These are phyloP conservation scores for Heliconius himera DNA, from an alignment of 1,140 invertebrate species.

Conservation along the genomic window DNA sequence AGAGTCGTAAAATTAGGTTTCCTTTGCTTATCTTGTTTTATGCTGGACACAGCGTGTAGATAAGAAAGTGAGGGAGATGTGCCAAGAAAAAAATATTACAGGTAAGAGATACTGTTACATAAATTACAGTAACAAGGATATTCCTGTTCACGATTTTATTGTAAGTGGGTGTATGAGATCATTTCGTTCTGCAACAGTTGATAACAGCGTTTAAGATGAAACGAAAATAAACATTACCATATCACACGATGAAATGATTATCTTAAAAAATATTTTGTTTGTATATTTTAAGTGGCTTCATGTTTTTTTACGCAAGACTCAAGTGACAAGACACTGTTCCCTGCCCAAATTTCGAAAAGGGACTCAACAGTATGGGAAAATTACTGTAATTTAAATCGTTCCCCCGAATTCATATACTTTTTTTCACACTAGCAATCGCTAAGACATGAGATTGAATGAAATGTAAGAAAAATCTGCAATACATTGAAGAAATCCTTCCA, in stretches of 20 bases:
- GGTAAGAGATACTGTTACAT: background rate
- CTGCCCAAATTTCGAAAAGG: too few relatives aligned
- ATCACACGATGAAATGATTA: background rate
- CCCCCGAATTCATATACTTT: too few relatives aligned
- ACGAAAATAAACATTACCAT: background rate
- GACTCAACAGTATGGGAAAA: too few relatives aligned
- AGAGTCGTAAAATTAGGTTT: too few relatives aligned
- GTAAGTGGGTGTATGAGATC: constrained; percentile 7
- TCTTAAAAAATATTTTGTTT: background rate
- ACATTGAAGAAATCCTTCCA: too few relatives aligned
- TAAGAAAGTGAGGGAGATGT: background rate
- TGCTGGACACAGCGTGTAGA: background rate
- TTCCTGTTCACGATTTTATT: constrained; percentile 1
- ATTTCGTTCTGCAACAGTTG: background rate
- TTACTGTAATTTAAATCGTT: too few relatives aligned
- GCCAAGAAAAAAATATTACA: background rate
- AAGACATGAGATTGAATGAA: too few relatives aligned
- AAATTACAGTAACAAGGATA: constrained; percentile 4
- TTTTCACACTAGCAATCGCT: too few relatives aligned
- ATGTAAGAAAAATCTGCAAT: too few relatives aligned
- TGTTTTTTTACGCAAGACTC: too few relatives aligned
- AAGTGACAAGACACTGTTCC: too few relatives aligned
- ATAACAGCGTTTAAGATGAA: background rate
- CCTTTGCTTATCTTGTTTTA: background rate
- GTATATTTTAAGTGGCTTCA: background rate